Evolutionary conservation across 2,888 invertebrate genomes (phyloP), one percentile per base, ranked within the genome.

Genomic region (Eledona agricola): DNA sequence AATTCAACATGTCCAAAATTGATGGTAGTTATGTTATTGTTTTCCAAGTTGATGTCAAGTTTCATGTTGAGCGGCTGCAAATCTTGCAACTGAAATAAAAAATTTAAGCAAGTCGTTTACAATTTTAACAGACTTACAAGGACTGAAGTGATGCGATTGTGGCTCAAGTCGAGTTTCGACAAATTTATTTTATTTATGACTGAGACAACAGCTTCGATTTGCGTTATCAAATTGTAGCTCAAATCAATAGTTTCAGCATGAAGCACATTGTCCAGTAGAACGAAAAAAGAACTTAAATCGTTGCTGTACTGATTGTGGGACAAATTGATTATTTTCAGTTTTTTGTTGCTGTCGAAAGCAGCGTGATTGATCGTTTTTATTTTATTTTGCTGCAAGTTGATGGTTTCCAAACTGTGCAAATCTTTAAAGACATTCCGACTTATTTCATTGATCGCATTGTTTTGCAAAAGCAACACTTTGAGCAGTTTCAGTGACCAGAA

Each of bases 331-430:
- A 26, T 49, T 13, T 52, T 60, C 23, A 72, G 53, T 5, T 51
- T 20, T 11, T 38, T 23, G 15, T 59, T 73, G 17, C 74, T 75
- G 5, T 22, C 7, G 51, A 71, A 65, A 56, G 77, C 81, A 78
- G 74, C 85, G 84, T 78, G 77, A 53, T 81, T 77, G 56, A 89
- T 81, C 50, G 77, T 78, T 0, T 73, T 74, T 22, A 89, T 72
- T 11, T 76, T 77, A 73, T 93, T 93, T 51, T 83, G 74, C 19
- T 83, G 81, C 37, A 93, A 75, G 67, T 84, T 80, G 4, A 92
- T 73, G 10, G 70, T 78, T 61, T 79, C 77, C 57, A 92, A 72
- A 49, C 81, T 80, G 1, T 73, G 74, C 47, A 84, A 76, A 7
- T 37, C 29, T 16, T 26, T 12, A 6, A 47, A 45, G 2, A 19